Base-by-base conservation (phyloP, 2,113 vertebrate species). In the Psittacara wagleri region DNA sequence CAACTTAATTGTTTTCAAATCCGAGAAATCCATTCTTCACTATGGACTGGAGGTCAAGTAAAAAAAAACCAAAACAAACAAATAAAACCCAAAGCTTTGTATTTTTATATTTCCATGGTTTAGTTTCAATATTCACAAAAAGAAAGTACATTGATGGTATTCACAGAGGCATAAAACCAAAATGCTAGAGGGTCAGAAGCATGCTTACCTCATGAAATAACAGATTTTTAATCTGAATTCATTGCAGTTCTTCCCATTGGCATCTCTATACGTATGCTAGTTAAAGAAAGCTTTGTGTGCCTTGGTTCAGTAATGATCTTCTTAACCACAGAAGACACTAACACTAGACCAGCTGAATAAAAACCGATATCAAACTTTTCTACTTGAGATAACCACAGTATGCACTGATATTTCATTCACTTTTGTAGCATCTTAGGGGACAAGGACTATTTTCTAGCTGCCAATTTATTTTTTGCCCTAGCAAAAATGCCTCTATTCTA, bases 141-240 rank as follows among this genome's bases (percentile, higher is more conserved):
- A 64, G 5, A 63, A 55, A 41, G 48, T 29, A 52, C 49, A 77
- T 64, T 67, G 17, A 24, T 14, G 69, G 17, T 16, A 67, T 77
- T 74, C 73, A 33, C 11, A 95, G 70, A 94, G 83, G 6, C 23
- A 80, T 59, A 67, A 90, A 92, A 41, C 1, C 3, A 28, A 33
- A 93, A 68, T 52, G 28, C 51, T 91, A 51, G 59, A 79, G 77
- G 37, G 89, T 66, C 64, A 61, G 88, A 69, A 93, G 23, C 23
- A n/a, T 48, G 22, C 94, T 98, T 98, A 99, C 99, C 99, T 99
- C 98, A 99, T 99, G 92, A 99, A 98, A 94, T 98, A 99, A 94
- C 99, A 99, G 95, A 99, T 99, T 98, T 99, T 99, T 92, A 99
- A 95, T 83, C 99, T 98, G 81, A 98, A 99, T 84, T 97, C 98